Base-by-base conservation (phyloP, 2,888 invertebrate species). In the Scaptomyza caliginosa region DNA sequence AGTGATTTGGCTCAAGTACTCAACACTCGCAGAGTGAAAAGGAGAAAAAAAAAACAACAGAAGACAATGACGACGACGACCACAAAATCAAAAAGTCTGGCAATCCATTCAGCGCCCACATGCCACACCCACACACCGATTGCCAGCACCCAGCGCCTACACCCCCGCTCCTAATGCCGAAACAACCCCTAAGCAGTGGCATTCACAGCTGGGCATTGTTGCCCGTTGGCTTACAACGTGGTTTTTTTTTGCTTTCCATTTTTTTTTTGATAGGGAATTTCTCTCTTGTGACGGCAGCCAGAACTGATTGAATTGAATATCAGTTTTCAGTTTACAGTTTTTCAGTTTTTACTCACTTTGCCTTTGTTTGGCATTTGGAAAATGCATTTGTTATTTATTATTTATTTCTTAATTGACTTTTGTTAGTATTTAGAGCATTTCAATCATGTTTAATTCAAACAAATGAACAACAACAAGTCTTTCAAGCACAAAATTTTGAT, bases 251-350 rank as follows among this genome's bases (percentile, higher is more conserved):
- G 8, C 10, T 4, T 26, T 13, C n/a, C n/a, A 11, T 21, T 2
- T 10, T 3, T 16, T 3, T 11, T 26, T 26, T 16, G 10, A 11
- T 7, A 3, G 8, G 28, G 32, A 4, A 11, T 19, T 10, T 50
- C n/a, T 38, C 30, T 30, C 24, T 13, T n/a, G 51, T 52, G 40
- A 6, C 11, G 30, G 45, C 34, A 23, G 48, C 58, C 46, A 62
- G 62, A 82, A 85, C 83, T 81, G 81, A 81, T 81, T 81, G 81
- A 81, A 81, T 81, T 85, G 79, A 85, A 85, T 81, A 85, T 81
- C 86, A 85, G 81, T 85, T 81, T 81, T 78, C 85, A 85, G 73
- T 10, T 32, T 24, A 28, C 34, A 17, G 24, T 30, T 30, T 26
- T 46, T 46, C 34, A 23, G 17, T 38, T 19, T 50, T 62, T 16